Evolutionary conservation across 2,797 vertebrate genomes (phyloP).

Genomic region (Scyliorhinus canicula): DNA sequence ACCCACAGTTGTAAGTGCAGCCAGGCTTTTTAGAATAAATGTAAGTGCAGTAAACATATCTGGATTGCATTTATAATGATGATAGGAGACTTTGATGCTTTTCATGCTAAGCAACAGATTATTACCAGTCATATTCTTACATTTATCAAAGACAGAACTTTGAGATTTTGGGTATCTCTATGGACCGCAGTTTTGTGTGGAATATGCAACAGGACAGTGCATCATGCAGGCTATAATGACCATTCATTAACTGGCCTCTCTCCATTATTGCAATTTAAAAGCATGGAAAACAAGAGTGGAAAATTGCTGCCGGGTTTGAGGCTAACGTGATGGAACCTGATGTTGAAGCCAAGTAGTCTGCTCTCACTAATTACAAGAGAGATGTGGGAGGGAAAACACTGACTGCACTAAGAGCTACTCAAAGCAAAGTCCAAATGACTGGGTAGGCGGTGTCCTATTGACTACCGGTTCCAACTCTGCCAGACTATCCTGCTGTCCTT

Average conservation of each 20-base stretch:
- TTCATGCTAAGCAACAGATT: neutral
- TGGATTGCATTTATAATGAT: neutral
- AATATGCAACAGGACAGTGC: neutral
- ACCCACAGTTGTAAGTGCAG: conserved; percentile 11
- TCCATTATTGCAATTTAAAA: neutral
- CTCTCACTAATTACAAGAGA: neutral
- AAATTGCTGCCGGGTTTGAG: neutral
- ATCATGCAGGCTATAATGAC: neutral
- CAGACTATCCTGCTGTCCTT: neutral
- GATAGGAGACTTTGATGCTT: neutral
- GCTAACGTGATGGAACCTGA: neutral
- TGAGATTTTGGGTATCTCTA: neutral
- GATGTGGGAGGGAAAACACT: neutral
- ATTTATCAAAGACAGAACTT: neutral
- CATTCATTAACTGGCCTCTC: neutral
- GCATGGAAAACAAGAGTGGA: neutral
- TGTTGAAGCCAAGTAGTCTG: neutral
- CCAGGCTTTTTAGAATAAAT: conserved; percentile 15
- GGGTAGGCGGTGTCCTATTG: neutral
- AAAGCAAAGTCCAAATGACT: neutral
- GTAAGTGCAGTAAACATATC: neutral
- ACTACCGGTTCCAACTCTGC: neutral
- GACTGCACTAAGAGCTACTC: neutral
- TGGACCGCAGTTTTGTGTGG: neutral
- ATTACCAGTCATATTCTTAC: neutral